Evolutionary conservation across 1,140 invertebrate species (phyloP), one percentile per base, ranked within the genome.

Genomic region (Colletes gigas): DNA sequence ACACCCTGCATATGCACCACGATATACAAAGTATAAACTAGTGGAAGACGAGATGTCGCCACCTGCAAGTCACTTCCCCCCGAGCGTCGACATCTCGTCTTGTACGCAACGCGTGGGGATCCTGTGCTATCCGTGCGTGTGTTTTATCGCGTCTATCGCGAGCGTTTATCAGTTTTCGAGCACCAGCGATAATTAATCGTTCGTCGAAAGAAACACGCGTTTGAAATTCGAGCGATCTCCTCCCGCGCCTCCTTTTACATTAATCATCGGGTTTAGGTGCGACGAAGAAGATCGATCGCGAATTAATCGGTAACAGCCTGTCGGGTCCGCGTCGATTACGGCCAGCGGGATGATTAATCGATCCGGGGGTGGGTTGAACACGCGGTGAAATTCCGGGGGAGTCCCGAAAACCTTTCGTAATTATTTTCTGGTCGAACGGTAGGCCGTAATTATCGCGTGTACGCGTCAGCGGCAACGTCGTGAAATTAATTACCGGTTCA

Each of bases 401-500:
- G 2, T 30, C 30, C 30, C 30, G 30, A 30, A 30, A 30, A 30
- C 21, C 15, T 8, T 15, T 50, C 21, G 65, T 30, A 59, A 82
- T 66, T 73, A 77, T 81, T 81, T 57, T 54, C 73, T n/a, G 60
- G 2, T 12, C 60, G 60, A 12, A 12, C 39, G 9, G 6, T 57
- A 59, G 54, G 21, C 54, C 57, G 63, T 54, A 41, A 72, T 79
- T 73, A 73, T 73, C 39, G 14, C 15, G 3, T 21, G 54, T 17
- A 0, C 39, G 14, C 9, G 68, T 52, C 55, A 5, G 30, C 39
- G 3, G 17, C 59, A 63, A 21, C 65, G 41, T 54, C 50, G 60
- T 54, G 54, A 79, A 66, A 86, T 86, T 86, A 86, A 86, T 86
- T 83, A 82, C 57, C 74, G 30, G 79, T 82, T 73, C 83, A 86